These are phyloP conservation scores for Podocnemis expansa DNA, from an alignment of 2,113 vertebrate species.

Conservation along the genomic window DNA sequence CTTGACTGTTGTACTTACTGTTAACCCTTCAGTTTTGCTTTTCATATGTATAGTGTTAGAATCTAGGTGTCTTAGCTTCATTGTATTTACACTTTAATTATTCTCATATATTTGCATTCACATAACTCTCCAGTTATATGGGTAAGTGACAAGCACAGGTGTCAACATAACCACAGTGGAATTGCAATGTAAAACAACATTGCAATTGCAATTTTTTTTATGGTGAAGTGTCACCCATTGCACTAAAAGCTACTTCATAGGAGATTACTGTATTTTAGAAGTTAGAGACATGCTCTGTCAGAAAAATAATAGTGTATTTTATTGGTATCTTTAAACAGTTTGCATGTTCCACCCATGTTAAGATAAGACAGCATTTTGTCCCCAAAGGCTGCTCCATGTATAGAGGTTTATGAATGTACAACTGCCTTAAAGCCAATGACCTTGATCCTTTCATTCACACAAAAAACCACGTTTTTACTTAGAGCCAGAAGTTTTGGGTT, in stretches of 20 bases:
- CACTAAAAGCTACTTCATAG: not conserved
- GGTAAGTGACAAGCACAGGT: not conserved
- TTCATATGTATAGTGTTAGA: not conserved
- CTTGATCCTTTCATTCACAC: not conserved
- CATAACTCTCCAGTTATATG: not conserved
- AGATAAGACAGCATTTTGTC: not conserved
- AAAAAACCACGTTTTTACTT: not conserved
- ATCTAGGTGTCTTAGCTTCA: rapidly evolving
- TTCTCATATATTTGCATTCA: not conserved
- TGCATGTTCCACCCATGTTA: not conserved
- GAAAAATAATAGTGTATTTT: not conserved
- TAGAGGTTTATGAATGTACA: not conserved
- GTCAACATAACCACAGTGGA: not conserved
- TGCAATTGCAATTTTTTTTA: not conserved
- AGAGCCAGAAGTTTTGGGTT: not conserved
- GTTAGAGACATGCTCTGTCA: not conserved
- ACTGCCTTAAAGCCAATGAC: not conserved
- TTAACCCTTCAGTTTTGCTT: not conserved
- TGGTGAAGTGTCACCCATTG: not conserved
- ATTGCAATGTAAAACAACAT: not conserved
- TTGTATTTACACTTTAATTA: not conserved
- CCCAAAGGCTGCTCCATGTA: not conserved
- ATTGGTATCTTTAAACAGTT: not conserved
- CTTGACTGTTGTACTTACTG: not conserved
- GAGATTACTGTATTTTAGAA: not conserved